Evolutionary conservation across 2,888 invertebrate genomes (phyloP), one percentile per base, ranked within the genome.

Genomic region (Ceratothoa steindachneri): DNA sequence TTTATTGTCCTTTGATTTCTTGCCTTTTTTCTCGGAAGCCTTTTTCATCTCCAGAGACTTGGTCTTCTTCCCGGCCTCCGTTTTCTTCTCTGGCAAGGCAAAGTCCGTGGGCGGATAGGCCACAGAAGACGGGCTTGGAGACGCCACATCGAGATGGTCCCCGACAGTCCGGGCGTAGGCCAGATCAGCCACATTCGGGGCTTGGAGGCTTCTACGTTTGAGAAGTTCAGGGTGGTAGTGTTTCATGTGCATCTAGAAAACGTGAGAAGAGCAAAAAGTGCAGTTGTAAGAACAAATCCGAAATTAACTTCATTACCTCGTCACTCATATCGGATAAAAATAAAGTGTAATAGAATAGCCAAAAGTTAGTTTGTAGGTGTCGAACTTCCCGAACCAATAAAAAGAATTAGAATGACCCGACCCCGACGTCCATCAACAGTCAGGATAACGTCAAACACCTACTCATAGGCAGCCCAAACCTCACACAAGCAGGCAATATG

Each of bases 181-280:
- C 76, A 94, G 85, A 83, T 94, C 93, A 24, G 92, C 88, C 73
- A 94, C 93, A 84, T 93, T 93, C 0, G 93, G 93, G 0, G 93
- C 92, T 0, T 70, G 74, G n/a, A 88, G 88, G 1, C 92, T 93
- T 80, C 93, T 85, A 83, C 89, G 89, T 83, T 91, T 89, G 1
- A 89, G 88, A 74, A 91, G 87, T 80, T 93, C 92, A 1, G 90
- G 89, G 85, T 96, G 97, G 84, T 96, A 96, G 84, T 97, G 95
- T 82, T 96, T 96, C 55, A 96, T 91, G 83, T 97, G 97, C 89
- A 95, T 95, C 85, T 85, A 81, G n/a, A 9, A 9, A 60, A 19
- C n/a, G 60, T 60, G n/a, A 15, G 9, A 51, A 12, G 51, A 51
- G 51, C 51, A 12, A 51, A 9, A 51, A 12, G 51, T 51, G 9